Conservation (phyloP, 2,797 vertebrate genomes). For the Tadarida brasiliensis region DNA sequence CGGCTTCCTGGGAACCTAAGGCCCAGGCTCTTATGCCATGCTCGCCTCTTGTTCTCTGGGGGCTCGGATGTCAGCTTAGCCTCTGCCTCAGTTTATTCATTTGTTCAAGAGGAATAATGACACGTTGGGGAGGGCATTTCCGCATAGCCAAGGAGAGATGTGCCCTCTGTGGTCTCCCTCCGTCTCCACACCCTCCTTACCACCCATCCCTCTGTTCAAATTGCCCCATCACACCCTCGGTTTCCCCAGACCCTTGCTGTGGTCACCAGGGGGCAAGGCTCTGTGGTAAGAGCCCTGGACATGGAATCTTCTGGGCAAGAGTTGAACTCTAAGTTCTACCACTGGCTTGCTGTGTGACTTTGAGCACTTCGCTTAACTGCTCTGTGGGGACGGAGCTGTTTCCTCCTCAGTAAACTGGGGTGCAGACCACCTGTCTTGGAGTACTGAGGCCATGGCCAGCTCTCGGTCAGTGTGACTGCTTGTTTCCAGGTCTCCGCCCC, state of each 20-base stretch:
- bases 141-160: background rate
- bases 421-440: too few relatives aligned
- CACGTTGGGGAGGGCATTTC: background rate
- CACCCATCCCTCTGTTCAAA: background rate
- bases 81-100: constrained; percentile 4
- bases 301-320: background rate
- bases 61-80: background rate
- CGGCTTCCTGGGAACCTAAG: background rate
- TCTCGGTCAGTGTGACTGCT: background rate
- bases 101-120: background rate
- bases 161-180: background rate
- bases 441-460: background rate
- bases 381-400: background rate
- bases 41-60: background rate
- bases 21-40: background rate
- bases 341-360: background rate
- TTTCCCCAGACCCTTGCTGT: background rate
- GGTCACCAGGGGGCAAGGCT: background rate
- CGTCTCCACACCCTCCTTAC: background rate
- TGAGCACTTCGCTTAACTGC: background rate
- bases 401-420: background rate
- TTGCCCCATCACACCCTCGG: accelerated
- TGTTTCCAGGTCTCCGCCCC: background rate
- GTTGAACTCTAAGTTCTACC: background rate
- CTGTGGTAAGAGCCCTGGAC: background rate